Evolutionary conservation across 2,888 invertebrate genomes (phyloP).

Genomic region (Calameuta idolon): DNA sequence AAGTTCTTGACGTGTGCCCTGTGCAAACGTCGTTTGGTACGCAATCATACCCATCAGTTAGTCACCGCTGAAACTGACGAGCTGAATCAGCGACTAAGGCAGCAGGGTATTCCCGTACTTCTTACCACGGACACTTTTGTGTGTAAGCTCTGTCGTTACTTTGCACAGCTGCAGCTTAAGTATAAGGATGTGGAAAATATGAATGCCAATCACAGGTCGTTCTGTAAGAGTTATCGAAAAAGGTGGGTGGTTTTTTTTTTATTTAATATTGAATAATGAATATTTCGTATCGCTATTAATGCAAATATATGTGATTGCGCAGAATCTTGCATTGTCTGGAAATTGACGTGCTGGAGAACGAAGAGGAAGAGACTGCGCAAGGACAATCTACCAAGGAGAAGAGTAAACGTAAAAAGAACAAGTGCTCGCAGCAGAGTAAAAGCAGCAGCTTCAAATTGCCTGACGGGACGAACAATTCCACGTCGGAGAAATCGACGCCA

Average conservation of each 20-base stretch:
- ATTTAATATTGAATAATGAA: background rate
- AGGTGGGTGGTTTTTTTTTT: constrained; percentile 67
- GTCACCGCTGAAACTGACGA: constrained; percentile 72
- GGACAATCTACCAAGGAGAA: constrained; percentile 39
- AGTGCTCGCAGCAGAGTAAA: constrained; percentile 54
- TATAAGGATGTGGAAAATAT: constrained; percentile 66
- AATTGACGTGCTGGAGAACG: constrained; percentile 74
- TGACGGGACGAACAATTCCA: constrained; percentile 26
- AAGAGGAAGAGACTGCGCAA: constrained; percentile 65
- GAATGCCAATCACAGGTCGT: constrained; percentile 68
- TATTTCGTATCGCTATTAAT: background rate
- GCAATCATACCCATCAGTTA: constrained; percentile 80
- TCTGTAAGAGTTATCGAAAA: constrained; percentile 74
- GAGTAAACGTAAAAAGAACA: constrained; percentile 67
- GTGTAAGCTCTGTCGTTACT: constrained; percentile 86
- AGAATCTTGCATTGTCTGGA: constrained; percentile 84
- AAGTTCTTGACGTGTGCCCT: constrained; percentile 82
- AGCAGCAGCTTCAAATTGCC: constrained; percentile 28
- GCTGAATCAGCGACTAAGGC: constrained; percentile 69
- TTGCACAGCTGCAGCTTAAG: constrained; percentile 78
- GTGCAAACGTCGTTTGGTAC: constrained; percentile 80
- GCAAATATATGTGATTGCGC: constrained; percentile 35
- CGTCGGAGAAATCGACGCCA: constrained; percentile 51
- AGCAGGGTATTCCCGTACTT: constrained; percentile 77
- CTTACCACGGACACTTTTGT: constrained; percentile 79